Evolutionary conservation across 2,888 invertebrate genomes (phyloP).

Genomic region (Agrotis exclamationis): DNA sequence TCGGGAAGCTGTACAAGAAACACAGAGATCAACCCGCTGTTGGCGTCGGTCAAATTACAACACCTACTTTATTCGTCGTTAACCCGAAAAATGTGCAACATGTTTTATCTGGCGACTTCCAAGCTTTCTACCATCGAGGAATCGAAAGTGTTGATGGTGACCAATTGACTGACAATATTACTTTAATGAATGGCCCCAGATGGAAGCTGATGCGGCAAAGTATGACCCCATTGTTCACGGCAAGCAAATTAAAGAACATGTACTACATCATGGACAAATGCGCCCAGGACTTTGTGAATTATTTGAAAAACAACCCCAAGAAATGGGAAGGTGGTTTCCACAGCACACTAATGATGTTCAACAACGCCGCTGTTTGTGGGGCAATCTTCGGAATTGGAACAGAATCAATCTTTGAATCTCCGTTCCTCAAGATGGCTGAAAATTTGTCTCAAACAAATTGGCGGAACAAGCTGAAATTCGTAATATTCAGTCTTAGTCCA

Average conservation of each 20-base stretch:
- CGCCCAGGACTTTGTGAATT: conserved; percentile 18
- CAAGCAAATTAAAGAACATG: conserved; percentile 79
- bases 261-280: conserved; percentile 73
- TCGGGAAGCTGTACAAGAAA: conserved; percentile 68
- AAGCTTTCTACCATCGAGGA: conserved; percentile 72
- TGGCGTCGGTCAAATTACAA: conserved; percentile 62
- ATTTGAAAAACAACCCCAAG: conserved; percentile 68
- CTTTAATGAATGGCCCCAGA: conserved; percentile 68
- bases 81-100: conserved; percentile 70
- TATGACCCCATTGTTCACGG: conserved; percentile 79
- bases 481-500: conserved; percentile 53
- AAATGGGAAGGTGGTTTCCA: conserved; percentile 53
- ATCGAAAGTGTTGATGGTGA: conserved; percentile 62
- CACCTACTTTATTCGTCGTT: conserved; percentile 65
- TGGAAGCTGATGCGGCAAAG: conserved; percentile 81
- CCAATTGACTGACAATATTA: conserved; percentile 65
- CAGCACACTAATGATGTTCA: conserved; percentile 67
- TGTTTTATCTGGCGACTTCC: conserved; percentile 70
- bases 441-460: conserved; percentile 46
- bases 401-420: conserved; percentile 68
- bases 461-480: conserved; percentile 57
- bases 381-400: conserved; percentile 81
- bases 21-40: conserved; percentile 72
- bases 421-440: conserved; percentile 47
- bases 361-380: conserved; percentile 73